phyloP scores from a whole-genome alignment of 2,113 vertebrate species.

The Callocephalon fimbriatum region DNA sequence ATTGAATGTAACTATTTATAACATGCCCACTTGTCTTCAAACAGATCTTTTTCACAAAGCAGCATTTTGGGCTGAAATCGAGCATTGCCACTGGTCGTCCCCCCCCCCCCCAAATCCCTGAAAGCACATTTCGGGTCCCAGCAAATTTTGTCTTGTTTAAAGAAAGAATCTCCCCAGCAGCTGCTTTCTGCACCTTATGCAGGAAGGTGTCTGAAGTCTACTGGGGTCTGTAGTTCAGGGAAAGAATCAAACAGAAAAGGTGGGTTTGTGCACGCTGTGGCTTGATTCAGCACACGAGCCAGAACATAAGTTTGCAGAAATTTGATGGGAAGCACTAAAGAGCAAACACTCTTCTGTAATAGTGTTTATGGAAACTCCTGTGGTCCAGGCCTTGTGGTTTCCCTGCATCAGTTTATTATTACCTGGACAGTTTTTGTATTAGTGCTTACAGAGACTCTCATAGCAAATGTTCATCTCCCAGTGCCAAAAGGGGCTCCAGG shows the following conservation, averaged over 20 bases:
- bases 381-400: neutral
- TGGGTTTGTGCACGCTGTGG: neutral
- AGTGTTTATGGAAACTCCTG: neutral
- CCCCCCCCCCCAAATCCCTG: accelerated
- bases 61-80: neutral
- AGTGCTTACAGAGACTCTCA: neutral
- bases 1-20: neutral
- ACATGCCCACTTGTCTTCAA: neutral
- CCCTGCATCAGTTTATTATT: neutral
- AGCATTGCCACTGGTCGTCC: neutral
- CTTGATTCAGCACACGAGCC: neutral
- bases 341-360: neutral
- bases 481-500: no score
- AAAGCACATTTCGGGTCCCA: neutral
- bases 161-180: neutral
- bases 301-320: neutral
- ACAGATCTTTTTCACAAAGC: neutral
- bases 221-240: neutral
- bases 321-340: neutral
- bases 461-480: neutral
- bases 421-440: neutral
- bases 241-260: neutral
- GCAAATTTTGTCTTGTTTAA: neutral
- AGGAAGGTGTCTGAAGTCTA: neutral
- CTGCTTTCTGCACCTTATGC: neutral